Conservation (phyloP, 2,888 invertebrate genomes). For the Seira ritae region DNA sequence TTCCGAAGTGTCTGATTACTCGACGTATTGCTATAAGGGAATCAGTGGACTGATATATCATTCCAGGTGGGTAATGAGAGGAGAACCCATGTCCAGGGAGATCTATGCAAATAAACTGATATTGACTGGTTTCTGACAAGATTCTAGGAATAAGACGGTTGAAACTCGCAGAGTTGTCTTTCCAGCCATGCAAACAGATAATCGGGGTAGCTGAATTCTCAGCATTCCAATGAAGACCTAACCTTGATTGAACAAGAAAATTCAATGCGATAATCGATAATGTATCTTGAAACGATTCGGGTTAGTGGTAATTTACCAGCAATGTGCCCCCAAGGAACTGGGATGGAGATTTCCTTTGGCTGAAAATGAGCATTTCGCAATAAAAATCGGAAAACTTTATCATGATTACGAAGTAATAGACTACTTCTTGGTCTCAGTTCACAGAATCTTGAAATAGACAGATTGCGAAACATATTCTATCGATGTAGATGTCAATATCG, state of each 20-base stretch:
- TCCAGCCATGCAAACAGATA: conserved; percentile 74
- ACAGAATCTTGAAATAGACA: too few relatives aligned
- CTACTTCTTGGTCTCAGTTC: too few relatives aligned
- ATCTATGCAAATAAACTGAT: conserved; percentile 66
- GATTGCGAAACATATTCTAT: too few relatives aligned
- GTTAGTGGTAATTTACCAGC: conserved; percentile 65
- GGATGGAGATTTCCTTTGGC: conserved; percentile 54
- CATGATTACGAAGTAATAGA: too few relatives aligned
- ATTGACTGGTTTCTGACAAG: conserved; percentile 34
- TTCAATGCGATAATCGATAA: neutral
- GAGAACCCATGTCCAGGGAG: conserved; percentile 79
- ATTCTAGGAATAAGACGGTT: conserved; percentile 56
- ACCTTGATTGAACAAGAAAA: conserved; percentile 18
- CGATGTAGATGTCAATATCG: too few relatives aligned
- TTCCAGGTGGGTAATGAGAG: conserved; percentile 78
- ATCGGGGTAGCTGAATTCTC: conserved; percentile 45
- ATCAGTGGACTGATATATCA: conserved; percentile 39
- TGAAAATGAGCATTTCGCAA: conserved; percentile 3
- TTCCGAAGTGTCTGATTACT: conserved; percentile 24
- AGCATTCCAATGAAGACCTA: conserved; percentile 52
- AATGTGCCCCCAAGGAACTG: conserved; percentile 67
- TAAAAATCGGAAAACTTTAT: too few relatives aligned
- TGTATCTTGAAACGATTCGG: neutral
- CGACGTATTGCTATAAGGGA: conserved; percentile 26
- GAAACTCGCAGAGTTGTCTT: conserved; percentile 70